These are phyloP conservation scores for Cololabis saira DNA, from an alignment of 2,113 vertebrate species.

Conservation along the genomic window DNA sequence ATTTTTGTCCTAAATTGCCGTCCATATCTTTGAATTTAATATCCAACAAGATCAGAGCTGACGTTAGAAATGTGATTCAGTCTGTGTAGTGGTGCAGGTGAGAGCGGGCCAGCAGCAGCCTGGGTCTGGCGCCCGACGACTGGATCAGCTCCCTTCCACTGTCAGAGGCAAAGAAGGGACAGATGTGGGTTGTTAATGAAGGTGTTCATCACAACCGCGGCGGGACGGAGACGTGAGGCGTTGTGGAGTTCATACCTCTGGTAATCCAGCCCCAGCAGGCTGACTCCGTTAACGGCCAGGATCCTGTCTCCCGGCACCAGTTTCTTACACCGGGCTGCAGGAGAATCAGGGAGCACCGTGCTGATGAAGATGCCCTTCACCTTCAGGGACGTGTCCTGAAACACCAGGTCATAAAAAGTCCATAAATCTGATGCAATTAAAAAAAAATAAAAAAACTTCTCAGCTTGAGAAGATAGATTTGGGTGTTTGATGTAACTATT, in stretches of 20 bases:
- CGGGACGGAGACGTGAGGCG: not conserved
- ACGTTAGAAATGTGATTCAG: slow-evolving; percentile 20
- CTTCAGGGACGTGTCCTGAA: slow-evolving; percentile 70
- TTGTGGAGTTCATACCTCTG: slow-evolving; percentile 57
- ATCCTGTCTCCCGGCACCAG: slow-evolving; percentile 79
- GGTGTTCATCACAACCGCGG: not conserved
- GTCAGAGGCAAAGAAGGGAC: not conserved
- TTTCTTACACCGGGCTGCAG: slow-evolving; percentile 72
- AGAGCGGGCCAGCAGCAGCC: slow-evolving; percentile 75
- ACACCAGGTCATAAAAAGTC: not conserved
- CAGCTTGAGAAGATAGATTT: too few species aligned
- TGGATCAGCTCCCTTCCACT: slow-evolving; percentile 82
- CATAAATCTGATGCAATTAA: not conserved
- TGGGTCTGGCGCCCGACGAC: slow-evolving; percentile 73
- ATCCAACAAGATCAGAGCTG: not conserved
- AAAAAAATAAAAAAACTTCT: too few species aligned
- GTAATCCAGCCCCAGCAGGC: slow-evolving; percentile 78
- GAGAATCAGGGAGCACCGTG: slow-evolving; percentile 79
- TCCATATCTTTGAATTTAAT: slow-evolving; percentile 1
- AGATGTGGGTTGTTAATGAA: not conserved
- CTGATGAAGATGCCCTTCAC: slow-evolving; percentile 80
- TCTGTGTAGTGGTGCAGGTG: slow-evolving; percentile 45
- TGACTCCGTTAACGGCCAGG: slow-evolving; percentile 83
- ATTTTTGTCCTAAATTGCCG: slow-evolving; percentile 1
- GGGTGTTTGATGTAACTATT: too few species aligned